Evolutionary conservation across 2,888 invertebrate species (phyloP), one percentile per base, ranked within the genome.

Genomic region (Heterodera filipjevi): DNA sequence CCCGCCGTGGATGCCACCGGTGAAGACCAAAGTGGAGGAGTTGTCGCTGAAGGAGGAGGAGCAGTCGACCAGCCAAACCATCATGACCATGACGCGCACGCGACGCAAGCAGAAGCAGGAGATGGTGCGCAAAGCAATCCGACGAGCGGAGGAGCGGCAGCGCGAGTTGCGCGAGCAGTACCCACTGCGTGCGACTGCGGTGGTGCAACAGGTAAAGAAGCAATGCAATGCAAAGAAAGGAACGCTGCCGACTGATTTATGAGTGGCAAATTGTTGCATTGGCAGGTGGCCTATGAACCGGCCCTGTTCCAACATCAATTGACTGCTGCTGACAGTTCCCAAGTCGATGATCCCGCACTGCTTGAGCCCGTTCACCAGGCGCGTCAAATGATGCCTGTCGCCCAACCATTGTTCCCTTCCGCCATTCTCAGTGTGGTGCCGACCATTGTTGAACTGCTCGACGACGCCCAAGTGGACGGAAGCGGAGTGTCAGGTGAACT

Each of bases 51-150:
- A 96, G 90, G 97, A 99, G 91, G 98, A 98, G 89, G 93, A 96
- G 81, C 90, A 89, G 71, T 85, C 89, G 0, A 89, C 91, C 44
- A 89, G 87, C n/a, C 89, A 89, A 78, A 89, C 89, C 6, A 89
- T 89, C 71, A 98, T 99, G 71, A 98, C 99, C 39, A 98, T 99
- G 16, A 98, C 98, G 0, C 96, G 98, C 90, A 99, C 98, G 0
- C 92, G 99, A 32, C 95, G 99, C 89, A 99, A 99, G 90, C 98
- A 99, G 90, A 97, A 99, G 90, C 97, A 98, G 32, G 99, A 99
- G 91, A 93, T 98, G 80, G 95, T 99, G 79, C 80, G 77, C 19
- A 93, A 94, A 90, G 99, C 98, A 0, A 91, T 99, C 30, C 94
- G 96, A 89, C 95, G 95, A 66, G 95, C 97, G 85, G 96, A 97